Conservation (phyloP, 2,797 vertebrate species). For the Enteromius radiatus region DNA sequence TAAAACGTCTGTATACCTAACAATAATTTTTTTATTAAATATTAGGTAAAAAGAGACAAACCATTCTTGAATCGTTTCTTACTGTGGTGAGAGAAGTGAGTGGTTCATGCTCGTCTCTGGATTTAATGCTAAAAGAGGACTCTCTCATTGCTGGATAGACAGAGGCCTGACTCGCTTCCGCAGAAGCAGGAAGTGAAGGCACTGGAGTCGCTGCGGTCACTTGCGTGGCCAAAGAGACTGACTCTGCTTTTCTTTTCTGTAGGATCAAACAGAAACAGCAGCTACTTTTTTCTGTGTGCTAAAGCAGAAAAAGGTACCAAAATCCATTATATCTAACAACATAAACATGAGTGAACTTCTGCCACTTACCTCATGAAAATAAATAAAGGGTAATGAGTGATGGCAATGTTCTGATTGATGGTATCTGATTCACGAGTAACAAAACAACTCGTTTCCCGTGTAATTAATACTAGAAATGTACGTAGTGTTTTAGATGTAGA, state of each 20-base stretch:
- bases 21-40: background rate
- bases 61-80: conserved; percentile 29
- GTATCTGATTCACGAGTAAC: background rate
- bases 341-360: background rate
- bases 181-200: conserved; percentile 80
- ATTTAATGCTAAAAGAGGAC: conserved; percentile 69
- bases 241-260: conserved; percentile 93
- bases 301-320: background rate
- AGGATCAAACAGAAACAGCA: conserved; percentile 35
- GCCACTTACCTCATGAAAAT: conserved; percentile 25
- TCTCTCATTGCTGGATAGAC: conserved; percentile 86
- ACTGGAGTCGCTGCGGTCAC: conserved; percentile 84
- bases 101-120: conserved; percentile 81
- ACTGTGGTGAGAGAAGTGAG: conserved; percentile 78
- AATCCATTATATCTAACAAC: background rate
- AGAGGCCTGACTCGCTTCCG: conserved; percentile 86
- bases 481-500: background rate
- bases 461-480: background rate
- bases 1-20: background rate
- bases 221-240: conserved; percentile 81
- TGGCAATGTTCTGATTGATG: conserved; percentile 10
- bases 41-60: background rate
- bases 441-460: background rate
- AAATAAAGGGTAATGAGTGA: background rate
- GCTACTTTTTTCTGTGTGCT: background rate